Conservation (phyloP, 1,140 invertebrate genomes). For the Zeugodacus cucurbitae region DNA sequence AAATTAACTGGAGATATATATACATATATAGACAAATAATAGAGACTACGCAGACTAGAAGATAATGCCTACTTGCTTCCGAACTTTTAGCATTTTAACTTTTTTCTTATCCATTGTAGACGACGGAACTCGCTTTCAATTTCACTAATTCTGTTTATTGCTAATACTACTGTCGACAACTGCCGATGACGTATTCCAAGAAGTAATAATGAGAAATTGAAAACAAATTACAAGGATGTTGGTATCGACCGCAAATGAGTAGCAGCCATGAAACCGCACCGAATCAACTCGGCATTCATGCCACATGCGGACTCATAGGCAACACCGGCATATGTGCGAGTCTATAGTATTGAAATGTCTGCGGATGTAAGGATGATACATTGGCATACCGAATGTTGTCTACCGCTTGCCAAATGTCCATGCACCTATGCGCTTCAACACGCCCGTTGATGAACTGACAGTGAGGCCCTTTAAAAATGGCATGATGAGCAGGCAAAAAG, state of each 20-base stretch:
- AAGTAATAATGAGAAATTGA: background rate
- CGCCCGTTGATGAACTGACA: constrained; percentile 44
- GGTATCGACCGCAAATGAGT: background rate
- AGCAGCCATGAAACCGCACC: background rate
- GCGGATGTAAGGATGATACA: background rate
- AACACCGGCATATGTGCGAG: background rate
- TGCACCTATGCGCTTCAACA: constrained; percentile 1
- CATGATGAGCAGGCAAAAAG: constrained; percentile 44
- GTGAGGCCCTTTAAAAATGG: constrained; percentile 42
- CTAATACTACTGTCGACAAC: no score
- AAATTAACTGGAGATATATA: no score
- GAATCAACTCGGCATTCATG: background rate
- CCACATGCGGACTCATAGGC: background rate
- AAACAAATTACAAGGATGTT: background rate
- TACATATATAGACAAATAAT: no score
- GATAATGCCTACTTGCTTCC: no score
- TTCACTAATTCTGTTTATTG: no score
- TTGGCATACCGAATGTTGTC: background rate
- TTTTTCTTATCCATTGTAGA: no score
- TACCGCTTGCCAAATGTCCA: background rate
- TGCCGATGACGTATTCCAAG: background rate
- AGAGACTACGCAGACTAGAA: no score
- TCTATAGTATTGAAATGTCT: background rate
- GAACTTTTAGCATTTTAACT: no score
- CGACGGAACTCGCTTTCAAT: no score